Evolutionary conservation across 2,888 invertebrate species (phyloP).

Genomic region (Autographa gamma): DNA sequence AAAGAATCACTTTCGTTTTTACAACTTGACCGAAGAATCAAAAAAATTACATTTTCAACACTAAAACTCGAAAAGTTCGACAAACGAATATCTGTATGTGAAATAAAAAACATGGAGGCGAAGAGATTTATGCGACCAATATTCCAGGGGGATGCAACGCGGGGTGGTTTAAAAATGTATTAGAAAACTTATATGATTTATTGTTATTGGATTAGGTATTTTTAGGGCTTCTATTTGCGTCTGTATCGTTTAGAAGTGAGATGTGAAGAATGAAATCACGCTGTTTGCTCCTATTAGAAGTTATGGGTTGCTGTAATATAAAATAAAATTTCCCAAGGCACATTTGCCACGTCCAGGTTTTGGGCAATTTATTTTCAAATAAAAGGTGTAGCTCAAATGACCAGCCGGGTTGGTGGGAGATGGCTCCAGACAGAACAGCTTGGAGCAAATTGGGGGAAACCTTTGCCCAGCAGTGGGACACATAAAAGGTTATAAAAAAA

Average conservation of each 20-base stretch:
- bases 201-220: slow-evolving; percentile 49
- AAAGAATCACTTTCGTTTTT: background rate
- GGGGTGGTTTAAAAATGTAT: slow-evolving; percentile 69
- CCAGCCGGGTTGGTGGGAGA: no score
- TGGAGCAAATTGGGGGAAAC: no score
- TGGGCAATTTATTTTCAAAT: no score
- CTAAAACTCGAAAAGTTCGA: slow-evolving; percentile 29
- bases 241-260: slow-evolving; percentile 34
- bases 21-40: background rate
- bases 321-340: no score
- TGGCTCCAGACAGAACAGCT: no score
- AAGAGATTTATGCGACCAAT: slow-evolving; percentile 67
- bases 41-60: slow-evolving; percentile 19
- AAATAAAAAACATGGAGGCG: slow-evolving; percentile 57
- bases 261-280: slow-evolving; percentile 15
- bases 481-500: no score
- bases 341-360: no score
- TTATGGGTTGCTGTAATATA: no score
- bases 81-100: slow-evolving; percentile 43
- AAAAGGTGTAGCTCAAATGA: no score
- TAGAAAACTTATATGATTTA: slow-evolving; percentile 72
- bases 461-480: no score
- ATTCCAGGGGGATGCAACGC: slow-evolving; percentile 57
- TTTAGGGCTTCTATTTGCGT: slow-evolving; percentile 22
- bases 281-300: no score